phyloP scores from a whole-genome alignment of 1,140 invertebrate genomes.

The Stenopsyche tienmushanensis region DNA sequence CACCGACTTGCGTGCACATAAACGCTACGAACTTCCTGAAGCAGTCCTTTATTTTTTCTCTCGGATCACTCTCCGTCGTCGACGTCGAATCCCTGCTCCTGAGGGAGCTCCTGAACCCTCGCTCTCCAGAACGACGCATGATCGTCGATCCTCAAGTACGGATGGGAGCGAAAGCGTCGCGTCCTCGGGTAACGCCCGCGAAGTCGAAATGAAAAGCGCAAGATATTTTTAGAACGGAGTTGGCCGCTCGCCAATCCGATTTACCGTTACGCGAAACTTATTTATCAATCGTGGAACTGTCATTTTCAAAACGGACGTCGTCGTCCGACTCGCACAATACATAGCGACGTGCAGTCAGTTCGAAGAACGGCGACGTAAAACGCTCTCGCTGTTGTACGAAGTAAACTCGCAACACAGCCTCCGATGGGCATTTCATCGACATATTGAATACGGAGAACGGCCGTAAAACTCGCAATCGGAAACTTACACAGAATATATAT shows the following conservation, averaged over 20 bases:
- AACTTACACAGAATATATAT: no score
- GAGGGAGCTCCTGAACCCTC: slow-evolving; percentile 53
- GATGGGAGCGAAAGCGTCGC: not conserved
- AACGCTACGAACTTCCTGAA: slow-evolving; percentile 83
- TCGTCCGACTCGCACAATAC: not conserved
- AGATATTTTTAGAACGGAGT: not conserved
- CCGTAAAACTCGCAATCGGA: no score
- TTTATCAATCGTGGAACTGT: not conserved
- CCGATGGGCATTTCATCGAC: no score
- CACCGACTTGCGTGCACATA: slow-evolving; percentile 93
- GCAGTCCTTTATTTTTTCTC: slow-evolving; percentile 76
- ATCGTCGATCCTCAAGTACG: not conserved
- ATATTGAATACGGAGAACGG: no score
- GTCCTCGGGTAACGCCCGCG: not conserved
- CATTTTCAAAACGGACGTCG: not conserved
- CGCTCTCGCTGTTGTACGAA: no score
- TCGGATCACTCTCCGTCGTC: slow-evolving; percentile 64
- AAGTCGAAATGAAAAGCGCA: not conserved
- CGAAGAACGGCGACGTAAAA: no score
- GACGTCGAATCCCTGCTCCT: slow-evolving; percentile 69
- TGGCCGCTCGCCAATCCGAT: not conserved
- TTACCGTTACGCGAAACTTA: not conserved
- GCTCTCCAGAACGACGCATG: slow-evolving; percentile 26
- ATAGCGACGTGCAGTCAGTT: no score
- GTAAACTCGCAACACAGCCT: no score